A percentile compares a stretch with the other conserved stretches of the same genome.
Conservation (phyloP, 2,797 vertebrate genomes). For the Paguma larvata region DNA sequence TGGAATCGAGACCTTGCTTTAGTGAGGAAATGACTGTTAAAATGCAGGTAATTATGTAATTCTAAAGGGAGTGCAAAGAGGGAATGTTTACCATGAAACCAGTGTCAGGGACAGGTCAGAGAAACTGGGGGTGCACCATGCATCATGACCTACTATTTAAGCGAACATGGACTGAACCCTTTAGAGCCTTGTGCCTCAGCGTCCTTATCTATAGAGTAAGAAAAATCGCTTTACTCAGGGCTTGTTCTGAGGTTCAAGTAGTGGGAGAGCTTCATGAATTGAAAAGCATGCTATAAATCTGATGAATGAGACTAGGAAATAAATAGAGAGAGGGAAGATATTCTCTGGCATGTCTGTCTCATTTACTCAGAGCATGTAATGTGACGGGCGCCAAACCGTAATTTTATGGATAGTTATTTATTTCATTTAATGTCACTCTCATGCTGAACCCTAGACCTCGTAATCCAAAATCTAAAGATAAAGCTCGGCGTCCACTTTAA, state of each 20-base stretch:
- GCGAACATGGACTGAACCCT: neutral
- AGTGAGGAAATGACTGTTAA: neutral
- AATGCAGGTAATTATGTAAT: neutral
- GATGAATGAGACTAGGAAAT: neutral
- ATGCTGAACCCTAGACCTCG: neutral
- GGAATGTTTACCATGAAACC: neutral
- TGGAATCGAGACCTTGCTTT: neutral
- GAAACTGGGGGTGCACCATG: neutral
- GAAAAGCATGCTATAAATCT: neutral
- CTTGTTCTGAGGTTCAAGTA: neutral
- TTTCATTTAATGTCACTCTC: neutral
- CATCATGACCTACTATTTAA: neutral
- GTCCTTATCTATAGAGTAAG: neutral
- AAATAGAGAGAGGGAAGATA: neutral
- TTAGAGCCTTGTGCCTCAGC: neutral
- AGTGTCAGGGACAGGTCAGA: neutral
- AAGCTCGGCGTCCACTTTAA: slow-evolving; percentile 27
- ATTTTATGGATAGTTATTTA: neutral
- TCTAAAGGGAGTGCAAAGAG: neutral
- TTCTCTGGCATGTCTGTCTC: neutral
- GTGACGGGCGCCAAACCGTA: neutral
- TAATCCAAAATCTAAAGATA: neutral
- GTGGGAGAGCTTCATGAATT: neutral
- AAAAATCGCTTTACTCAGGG: neutral
- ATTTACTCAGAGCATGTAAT: neutral